A percentile compares a stretch with the other conserved stretches of the same genome.
Evolutionary conservation across 2,888 invertebrate species (phyloP).

Genomic region (Trichogramma dendrolimi): DNA sequence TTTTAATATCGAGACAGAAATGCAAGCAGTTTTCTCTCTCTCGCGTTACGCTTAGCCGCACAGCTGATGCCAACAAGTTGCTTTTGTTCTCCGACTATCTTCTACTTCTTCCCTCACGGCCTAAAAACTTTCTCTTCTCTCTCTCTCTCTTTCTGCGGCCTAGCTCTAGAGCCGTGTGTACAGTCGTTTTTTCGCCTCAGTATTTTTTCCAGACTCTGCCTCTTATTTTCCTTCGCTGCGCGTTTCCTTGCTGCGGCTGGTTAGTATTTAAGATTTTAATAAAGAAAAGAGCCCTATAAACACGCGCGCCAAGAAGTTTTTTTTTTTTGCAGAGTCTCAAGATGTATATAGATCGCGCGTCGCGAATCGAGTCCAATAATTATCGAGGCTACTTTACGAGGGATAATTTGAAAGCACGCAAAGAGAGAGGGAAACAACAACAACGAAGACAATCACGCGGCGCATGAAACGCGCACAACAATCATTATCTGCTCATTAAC

Average conservation of each 20-base stretch:
- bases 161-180: neutral
- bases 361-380: no score
- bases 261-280: constrained; percentile 24
- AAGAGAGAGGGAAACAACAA: no score
- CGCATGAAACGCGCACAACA: no score
- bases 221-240: no score
- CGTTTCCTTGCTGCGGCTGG: neutral
- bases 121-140: neutral
- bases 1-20: constrained; percentile 25
- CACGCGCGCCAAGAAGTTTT: neutral
- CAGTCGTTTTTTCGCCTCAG: neutral
- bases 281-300: constrained; percentile 10
- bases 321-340: constrained; percentile 1
- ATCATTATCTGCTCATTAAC: no score
- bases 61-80: constrained; percentile 31
- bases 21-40: constrained; percentile 12
- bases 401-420: no score
- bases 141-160: constrained; percentile 9
- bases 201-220: no score
- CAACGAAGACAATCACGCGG: no score
- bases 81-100: constrained; percentile 26
- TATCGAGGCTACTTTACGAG: no score
- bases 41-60: constrained; percentile 13
- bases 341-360: no score
- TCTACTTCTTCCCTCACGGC: neutral